These are phyloP conservation scores for Aspidoscelis tigris DNA, from an alignment of 2,113 vertebrate species.

Conservation along the genomic window DNA sequence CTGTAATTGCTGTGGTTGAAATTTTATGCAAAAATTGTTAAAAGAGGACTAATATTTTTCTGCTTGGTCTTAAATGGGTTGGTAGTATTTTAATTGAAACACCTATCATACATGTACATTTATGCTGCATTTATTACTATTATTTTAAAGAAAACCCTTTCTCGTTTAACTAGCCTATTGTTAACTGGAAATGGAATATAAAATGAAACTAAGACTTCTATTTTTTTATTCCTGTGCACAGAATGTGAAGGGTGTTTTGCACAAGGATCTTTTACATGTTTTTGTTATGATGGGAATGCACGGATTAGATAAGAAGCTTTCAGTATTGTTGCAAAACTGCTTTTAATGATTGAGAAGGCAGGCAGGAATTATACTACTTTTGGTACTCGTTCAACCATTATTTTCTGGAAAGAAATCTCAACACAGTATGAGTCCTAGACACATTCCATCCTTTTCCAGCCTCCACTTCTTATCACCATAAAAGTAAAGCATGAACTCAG, in stretches of 20 bases:
- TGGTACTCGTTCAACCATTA: not conserved
- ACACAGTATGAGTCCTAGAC: not conserved
- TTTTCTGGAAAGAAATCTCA: not conserved
- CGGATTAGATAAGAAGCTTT: not conserved
- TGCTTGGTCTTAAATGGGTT: constrained; percentile 58
- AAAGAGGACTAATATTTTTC: constrained; percentile 50
- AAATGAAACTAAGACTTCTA: not conserved
- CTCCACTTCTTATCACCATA: not conserved
- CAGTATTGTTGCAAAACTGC: not conserved
- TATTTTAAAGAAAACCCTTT: not conserved
- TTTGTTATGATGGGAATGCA: not conserved
- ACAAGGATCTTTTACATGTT: not conserved
- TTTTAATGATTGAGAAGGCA: not conserved
- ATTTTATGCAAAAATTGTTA: constrained; percentile 63
- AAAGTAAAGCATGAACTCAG: not conserved
- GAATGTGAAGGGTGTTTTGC: not conserved
- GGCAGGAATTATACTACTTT: not conserved
- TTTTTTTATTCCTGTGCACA: not conserved
- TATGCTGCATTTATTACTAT: constrained; percentile 45
- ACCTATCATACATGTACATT: constrained; percentile 48
- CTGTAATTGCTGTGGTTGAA: constrained; percentile 49
- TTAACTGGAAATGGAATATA: constrained; percentile 53
- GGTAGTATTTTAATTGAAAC: constrained; percentile 40
- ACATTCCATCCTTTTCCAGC: not conserved
- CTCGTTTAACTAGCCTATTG: constrained; percentile 62